Conservation (phyloP, 2,797 vertebrate species). For the Micromesistius poutassou region DNA sequence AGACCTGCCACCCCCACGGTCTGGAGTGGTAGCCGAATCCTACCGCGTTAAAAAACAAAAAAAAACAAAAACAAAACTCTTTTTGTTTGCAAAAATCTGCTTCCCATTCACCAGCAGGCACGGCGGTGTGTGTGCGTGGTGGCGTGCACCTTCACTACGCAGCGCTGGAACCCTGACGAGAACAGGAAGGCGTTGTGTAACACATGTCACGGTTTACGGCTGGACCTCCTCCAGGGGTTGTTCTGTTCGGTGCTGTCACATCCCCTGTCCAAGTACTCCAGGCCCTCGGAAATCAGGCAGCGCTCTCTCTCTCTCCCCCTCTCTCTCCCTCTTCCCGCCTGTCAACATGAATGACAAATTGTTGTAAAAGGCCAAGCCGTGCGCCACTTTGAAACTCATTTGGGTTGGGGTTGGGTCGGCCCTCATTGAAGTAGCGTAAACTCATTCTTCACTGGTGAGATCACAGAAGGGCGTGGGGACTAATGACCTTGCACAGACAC, state of each 20-base stretch:
- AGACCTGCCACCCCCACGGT: background rate
- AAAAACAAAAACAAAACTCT: too few relatives aligned
- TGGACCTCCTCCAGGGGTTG: background rate
- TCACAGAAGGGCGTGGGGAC: slow-evolving; percentile 50
- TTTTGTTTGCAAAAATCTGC: background rate
- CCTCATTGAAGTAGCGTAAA: slow-evolving; percentile 43
- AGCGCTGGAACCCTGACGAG: background rate
- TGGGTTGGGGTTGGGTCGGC: slow-evolving; percentile 40
- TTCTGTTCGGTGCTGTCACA: slow-evolving; percentile 19
- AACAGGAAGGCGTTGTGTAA: background rate
- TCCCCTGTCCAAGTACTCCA: slow-evolving; percentile 6
- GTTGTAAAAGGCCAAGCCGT: slow-evolving; percentile 31
- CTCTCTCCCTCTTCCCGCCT: slow-evolving; percentile 5
- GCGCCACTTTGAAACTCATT: slow-evolving; percentile 29
- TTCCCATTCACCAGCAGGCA: background rate
- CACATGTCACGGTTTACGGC: slow-evolving; percentile 1
- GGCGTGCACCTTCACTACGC: background rate
- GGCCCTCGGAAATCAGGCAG: slow-evolving; percentile 9
- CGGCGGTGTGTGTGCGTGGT: background rate
- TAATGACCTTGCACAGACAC: slow-evolving; percentile 52
- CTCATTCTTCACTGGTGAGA: slow-evolving; percentile 61
- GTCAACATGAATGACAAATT: slow-evolving; percentile 30
- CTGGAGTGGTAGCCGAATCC: background rate
- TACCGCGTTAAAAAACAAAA: background rate
- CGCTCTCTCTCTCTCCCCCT: background rate